phyloP scores from a whole-genome alignment of 2,113 vertebrate genomes.

The Serranochromis macrocephalus region DNA sequence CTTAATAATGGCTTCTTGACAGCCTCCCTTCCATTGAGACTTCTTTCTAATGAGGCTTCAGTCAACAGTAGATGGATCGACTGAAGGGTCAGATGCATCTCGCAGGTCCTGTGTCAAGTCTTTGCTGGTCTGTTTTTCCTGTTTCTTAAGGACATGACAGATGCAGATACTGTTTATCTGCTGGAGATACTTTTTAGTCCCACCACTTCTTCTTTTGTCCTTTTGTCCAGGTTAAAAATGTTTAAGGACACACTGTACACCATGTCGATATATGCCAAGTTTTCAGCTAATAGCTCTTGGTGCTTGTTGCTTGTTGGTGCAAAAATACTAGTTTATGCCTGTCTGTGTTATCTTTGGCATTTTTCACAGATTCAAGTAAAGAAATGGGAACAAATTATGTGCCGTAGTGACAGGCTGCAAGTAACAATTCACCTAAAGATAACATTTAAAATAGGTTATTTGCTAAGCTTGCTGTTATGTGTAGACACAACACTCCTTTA shows the following conservation, averaged over 20 bases:
- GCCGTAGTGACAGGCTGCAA: neutral
- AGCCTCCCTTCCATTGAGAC: neutral
- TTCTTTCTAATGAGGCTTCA: neutral
- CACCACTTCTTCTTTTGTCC: neutral
- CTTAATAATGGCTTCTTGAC: neutral
- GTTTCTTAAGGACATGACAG: neutral
- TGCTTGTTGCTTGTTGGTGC: neutral
- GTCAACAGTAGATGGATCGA: neutral
- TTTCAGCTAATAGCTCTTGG: neutral
- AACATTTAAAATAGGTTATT: neutral
- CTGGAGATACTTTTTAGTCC: neutral
- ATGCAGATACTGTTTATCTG: neutral
- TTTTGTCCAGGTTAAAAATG: neutral
- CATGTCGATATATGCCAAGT: neutral
- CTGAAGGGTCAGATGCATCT: neutral
- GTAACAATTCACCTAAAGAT: neutral
- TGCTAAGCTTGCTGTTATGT: neutral
- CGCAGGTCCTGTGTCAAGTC: neutral
- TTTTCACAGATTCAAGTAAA: neutral
- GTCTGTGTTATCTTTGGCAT: neutral
- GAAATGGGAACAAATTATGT: neutral
- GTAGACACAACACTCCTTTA: neutral
- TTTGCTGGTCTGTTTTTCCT: neutral
- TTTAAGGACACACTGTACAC: neutral
- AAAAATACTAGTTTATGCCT: neutral